Conservation (phyloP, 2,113 vertebrate genomes). For the Ibidorhyncha struthersii region DNA sequence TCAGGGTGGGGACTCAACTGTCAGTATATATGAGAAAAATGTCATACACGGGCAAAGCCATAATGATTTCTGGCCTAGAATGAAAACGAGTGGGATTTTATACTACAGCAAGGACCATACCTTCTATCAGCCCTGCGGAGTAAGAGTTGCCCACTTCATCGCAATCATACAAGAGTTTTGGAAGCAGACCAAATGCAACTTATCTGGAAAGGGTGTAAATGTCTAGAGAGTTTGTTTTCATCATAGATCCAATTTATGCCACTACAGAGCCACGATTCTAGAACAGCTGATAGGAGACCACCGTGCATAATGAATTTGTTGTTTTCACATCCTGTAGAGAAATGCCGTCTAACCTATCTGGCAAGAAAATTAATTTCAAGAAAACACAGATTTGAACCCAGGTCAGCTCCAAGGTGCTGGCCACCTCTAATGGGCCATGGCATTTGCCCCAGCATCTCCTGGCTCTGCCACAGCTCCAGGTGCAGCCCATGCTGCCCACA, state of each 20-base stretch:
- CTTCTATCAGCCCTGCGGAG: not conserved
- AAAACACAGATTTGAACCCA: not conserved
- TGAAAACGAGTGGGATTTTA: not conserved
- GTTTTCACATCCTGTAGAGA: not conserved
- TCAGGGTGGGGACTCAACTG: not conserved
- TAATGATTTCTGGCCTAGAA: not conserved
- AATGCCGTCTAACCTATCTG: not conserved
- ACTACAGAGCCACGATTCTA: not conserved
- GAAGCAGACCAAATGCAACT: not conserved
- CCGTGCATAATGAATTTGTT: not conserved
- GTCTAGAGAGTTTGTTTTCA: not conserved
- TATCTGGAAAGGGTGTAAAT: not conserved
- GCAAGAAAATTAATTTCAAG: accelerated
- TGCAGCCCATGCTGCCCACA: accelerated
- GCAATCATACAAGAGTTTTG: not conserved
- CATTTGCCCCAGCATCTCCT: accelerated
- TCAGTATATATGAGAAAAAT: constrained; percentile 3
- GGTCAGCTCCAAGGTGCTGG: accelerated
- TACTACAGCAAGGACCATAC: not conserved
- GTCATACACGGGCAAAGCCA: not conserved
- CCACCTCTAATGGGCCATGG: not conserved
- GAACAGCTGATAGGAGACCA: not conserved
- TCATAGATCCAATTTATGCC: not conserved
- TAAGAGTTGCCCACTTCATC: not conserved
- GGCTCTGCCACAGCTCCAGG: not conserved